phyloP scores from a whole-genome alignment of 1,140 invertebrate species.

The Drosophila bifasciata region DNA sequence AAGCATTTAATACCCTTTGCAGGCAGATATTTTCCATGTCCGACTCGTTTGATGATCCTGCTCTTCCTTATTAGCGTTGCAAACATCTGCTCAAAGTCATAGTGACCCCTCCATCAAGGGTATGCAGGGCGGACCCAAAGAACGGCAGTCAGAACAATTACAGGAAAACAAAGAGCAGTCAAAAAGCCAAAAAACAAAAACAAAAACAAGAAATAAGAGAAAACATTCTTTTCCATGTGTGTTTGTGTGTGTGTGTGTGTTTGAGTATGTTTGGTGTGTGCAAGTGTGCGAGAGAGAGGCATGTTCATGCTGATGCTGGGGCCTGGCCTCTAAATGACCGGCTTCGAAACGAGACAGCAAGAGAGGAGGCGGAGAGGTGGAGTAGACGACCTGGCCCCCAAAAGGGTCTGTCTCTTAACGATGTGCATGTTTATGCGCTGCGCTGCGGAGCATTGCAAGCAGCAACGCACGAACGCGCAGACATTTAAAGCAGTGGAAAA shows the following conservation, averaged over 20 bases:
- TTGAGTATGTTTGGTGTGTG: slow-evolving; percentile 33
- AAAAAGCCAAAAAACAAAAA: slow-evolving; percentile 56
- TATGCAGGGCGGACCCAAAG: slow-evolving; percentile 8
- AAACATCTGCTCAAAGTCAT: too few relatives aligned
- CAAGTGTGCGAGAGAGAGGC: slow-evolving; percentile 40
- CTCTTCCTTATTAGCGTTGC: too few relatives aligned
- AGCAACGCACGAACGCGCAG: slow-evolving; percentile 60
- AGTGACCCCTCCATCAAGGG: too few relatives aligned
- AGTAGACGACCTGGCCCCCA: slow-evolving; percentile 14
- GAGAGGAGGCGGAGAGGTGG: background rate
- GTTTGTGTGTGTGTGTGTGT: slow-evolving; percentile 21
- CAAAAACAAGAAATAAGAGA: slow-evolving; percentile 15
- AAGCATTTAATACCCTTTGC: background rate
- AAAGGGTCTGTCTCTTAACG: slow-evolving; percentile 67
- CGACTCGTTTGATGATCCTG: too few relatives aligned
- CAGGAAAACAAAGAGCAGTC: slow-evolving; percentile 69
- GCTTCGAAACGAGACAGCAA: slow-evolving; percentile 37
- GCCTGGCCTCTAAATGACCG: slow-evolving; percentile 65
- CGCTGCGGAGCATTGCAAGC: slow-evolving; percentile 53
- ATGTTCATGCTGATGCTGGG: slow-evolving; percentile 1
- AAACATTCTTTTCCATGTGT: slow-evolving; percentile 25
- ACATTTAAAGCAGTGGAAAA: slow-evolving; percentile 58
- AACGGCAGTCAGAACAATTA: slow-evolving; percentile 67
- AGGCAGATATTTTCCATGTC: too few relatives aligned
- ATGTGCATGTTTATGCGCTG: slow-evolving; percentile 74